phyloP scores from a whole-genome alignment of 2,888 invertebrate genomes.

The Beris morrisii region DNA sequence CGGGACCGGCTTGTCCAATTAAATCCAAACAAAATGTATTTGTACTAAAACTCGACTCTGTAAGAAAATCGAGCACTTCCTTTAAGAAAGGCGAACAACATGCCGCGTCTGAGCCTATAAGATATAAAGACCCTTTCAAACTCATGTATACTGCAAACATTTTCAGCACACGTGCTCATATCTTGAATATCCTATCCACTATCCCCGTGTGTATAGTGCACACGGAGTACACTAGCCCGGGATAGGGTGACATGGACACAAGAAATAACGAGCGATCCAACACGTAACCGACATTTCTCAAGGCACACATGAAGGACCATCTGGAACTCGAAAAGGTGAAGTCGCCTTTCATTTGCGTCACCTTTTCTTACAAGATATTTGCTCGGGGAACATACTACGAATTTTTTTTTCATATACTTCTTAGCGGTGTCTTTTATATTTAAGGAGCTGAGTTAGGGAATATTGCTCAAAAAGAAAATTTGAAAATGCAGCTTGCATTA shows the following conservation, averaged over 20 bases:
- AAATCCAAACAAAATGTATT: no score
- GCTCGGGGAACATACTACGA: neutral
- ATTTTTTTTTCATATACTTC: no score
- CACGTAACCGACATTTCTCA: conserved; percentile 25
- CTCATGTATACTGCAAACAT: neutral
- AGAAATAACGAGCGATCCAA: conserved; percentile 11
- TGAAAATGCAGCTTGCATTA: conserved; percentile 18
- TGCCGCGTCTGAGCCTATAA: no score
- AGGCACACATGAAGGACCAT: conserved; percentile 17
- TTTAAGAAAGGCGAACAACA: no score
- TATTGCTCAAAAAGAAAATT: neutral
- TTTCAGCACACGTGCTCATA: conserved; percentile 21
- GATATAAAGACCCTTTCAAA: no score
- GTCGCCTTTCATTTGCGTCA: no score
- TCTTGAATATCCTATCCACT: neutral
- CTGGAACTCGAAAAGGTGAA: neutral
- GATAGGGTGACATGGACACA: no score
- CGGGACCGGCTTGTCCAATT: no score
- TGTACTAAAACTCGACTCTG: no score
- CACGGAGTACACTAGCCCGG: no score
- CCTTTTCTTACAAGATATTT: neutral
- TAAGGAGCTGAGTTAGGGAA: conserved; percentile 2
- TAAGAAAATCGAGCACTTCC: no score
- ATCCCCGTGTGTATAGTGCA: no score
- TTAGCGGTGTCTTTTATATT: conserved; percentile 1